Evolutionary conservation across 1,140 invertebrate genomes (phyloP).

Genomic region (Colletes gigas): DNA sequence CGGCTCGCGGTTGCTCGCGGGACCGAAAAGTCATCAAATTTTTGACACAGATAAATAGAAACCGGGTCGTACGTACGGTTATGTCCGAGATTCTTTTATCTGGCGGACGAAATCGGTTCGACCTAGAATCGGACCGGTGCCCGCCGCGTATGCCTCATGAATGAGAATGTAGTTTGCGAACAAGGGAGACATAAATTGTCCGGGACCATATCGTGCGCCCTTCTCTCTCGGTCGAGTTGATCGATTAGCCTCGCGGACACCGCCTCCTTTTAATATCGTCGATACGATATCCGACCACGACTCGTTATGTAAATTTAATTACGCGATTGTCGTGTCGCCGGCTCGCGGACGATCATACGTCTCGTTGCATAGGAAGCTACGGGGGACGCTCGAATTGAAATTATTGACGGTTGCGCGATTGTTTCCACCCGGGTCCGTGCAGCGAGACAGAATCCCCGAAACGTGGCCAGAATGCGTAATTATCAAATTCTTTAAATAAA

Average conservation of each 20-base stretch:
- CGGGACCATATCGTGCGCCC: neutral
- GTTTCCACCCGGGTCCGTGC: no score
- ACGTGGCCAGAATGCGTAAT: no score
- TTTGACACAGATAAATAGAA: conserved; percentile 14
- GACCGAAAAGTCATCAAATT: conserved; percentile 7
- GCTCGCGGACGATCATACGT: neutral
- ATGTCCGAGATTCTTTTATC: neutral
- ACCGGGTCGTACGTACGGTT: conserved; percentile 8
- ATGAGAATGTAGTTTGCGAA: conserved; percentile 8
- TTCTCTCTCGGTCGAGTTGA: neutral
- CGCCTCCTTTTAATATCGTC: conserved; percentile 12
- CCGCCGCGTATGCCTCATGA: neutral
- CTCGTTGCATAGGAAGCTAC: neutral
- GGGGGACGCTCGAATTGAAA: neutral
- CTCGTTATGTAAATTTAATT: conserved; percentile 19
- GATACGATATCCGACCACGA: neutral
- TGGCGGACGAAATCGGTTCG: neutral
- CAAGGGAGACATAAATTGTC: conserved; percentile 20
- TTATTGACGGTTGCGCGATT: neutral
- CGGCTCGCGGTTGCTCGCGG: no score
- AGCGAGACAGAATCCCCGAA: no score
- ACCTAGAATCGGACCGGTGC: neutral
- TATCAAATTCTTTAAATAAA: no score
- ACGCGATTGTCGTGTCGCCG: conserved; percentile 13
- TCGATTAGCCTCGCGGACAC: conserved; percentile 14